These are phyloP conservation scores for Megaceryle alcyon DNA, from an alignment of 2,797 vertebrate genomes.

Conservation along the genomic window DNA sequence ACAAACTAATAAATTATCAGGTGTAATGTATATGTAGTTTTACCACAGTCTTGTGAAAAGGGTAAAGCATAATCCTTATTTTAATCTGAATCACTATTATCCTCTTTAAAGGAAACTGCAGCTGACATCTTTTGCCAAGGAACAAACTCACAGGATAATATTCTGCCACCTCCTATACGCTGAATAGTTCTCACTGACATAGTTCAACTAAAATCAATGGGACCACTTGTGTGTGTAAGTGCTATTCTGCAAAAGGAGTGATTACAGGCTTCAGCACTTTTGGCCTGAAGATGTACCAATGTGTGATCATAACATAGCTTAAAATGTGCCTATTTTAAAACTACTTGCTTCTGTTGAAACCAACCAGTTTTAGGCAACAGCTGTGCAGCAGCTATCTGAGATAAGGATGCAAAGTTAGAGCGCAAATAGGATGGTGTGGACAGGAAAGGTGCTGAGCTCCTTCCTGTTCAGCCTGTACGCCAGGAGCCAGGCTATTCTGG, in stretches of 20 bases:
- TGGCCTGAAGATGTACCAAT: neutral
- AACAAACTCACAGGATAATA: neutral
- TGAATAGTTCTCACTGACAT: neutral
- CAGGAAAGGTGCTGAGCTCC: slow-evolving; percentile 45
- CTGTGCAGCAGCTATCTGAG: slow-evolving; percentile 22
- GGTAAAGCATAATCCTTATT: neutral
- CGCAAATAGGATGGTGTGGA: neutral
- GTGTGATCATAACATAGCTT: neutral
- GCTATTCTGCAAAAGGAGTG: neutral
- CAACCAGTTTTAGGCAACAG: slow-evolving; percentile 13
- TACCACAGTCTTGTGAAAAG: neutral
- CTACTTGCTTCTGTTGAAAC: neutral
- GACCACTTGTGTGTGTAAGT: neutral
- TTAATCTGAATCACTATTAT: neutral
- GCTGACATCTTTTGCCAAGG: neutral
- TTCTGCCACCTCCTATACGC: neutral
- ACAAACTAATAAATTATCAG: neutral
- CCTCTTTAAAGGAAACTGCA: neutral
- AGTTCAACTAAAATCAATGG: neutral
- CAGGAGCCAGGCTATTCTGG: slow-evolving; percentile 16
- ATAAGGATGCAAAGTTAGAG: slow-evolving; percentile 26
- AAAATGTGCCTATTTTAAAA: slow-evolving; percentile 1
- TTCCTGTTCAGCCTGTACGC: neutral
- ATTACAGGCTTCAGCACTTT: neutral
- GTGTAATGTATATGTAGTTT: neutral